phyloP scores from a whole-genome alignment of 2,888 invertebrate genomes.

The Mesochorus sp. region DNA sequence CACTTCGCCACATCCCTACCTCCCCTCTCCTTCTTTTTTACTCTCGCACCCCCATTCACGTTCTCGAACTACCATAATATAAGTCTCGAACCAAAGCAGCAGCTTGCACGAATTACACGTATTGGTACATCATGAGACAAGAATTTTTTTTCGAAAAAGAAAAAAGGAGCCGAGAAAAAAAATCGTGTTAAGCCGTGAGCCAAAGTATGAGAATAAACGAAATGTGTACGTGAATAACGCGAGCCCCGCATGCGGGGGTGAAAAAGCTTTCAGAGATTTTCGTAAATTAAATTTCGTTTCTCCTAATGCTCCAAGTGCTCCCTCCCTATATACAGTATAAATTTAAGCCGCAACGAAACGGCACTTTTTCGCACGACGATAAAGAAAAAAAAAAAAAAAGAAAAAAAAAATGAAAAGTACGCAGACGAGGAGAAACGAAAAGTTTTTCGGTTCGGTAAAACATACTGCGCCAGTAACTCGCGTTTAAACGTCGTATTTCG shows the following conservation, averaged over 20 bases:
- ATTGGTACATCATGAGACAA: slow-evolving; percentile 20
- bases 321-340: no score
- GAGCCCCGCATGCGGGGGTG: background rate
- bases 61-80: slow-evolving; percentile 24
- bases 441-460: slow-evolving; percentile 53
- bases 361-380: slow-evolving; percentile 9
- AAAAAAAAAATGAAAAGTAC: background rate
- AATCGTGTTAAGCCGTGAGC: no score
- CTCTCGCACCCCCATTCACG: background rate
- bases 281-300: slow-evolving; percentile 37
- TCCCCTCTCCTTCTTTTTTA: background rate
- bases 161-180: no score
- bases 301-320: background rate
- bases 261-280: slow-evolving; percentile 9
- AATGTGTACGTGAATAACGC: no score
- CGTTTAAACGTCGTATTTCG: slow-evolving; percentile 59
- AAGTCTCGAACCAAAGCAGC: slow-evolving; percentile 34
- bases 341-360: slow-evolving; percentile 16
- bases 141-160: slow-evolving; percentile 57
- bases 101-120: slow-evolving; percentile 12
- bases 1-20: background rate
- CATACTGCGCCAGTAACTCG: slow-evolving; percentile 54
- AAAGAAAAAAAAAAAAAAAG: background rate
- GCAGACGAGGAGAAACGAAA: slow-evolving; percentile 31
- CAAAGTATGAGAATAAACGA: no score